Conservation (phyloP, 2,888 invertebrate species). For the Norana najaformis region DNA sequence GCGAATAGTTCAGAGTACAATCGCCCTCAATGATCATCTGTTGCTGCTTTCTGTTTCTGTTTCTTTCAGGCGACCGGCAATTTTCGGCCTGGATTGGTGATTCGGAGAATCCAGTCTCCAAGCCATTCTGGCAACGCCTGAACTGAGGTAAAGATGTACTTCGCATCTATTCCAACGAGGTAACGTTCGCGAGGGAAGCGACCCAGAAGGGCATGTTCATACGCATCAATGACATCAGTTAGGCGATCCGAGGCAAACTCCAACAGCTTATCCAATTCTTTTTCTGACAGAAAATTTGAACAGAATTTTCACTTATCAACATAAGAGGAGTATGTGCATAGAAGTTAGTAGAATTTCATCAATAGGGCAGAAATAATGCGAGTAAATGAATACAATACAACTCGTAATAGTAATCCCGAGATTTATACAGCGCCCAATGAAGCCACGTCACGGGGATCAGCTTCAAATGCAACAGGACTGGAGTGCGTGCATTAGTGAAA, state of each 20-base stretch:
- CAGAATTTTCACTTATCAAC: neutral
- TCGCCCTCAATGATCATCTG: neutral
- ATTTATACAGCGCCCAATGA: neutral
- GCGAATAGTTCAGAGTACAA: neutral
- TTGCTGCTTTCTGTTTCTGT: neutral
- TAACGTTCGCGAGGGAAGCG: neutral
- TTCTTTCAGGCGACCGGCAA: neutral
- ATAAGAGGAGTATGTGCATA: neutral
- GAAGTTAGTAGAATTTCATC: neutral
- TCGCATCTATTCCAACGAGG: neutral
- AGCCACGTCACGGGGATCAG: too few relatives aligned
- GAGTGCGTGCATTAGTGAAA: too few relatives aligned
- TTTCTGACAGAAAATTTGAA: neutral
- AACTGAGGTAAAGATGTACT: neutral
- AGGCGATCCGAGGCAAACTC: neutral
- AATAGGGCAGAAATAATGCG: neutral
- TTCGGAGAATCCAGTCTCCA: neutral
- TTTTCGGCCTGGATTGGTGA: neutral
- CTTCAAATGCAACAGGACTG: too few relatives aligned
- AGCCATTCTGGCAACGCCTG: neutral
- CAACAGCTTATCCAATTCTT: neutral
- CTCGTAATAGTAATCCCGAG: too few relatives aligned
- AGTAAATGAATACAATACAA: neutral
- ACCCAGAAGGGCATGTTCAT: neutral
- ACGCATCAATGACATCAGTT: neutral